Evolutionary conservation across 2,113 vertebrate genomes (phyloP).

Genomic region (Calyptommatus sinebrachiatus): DNA sequence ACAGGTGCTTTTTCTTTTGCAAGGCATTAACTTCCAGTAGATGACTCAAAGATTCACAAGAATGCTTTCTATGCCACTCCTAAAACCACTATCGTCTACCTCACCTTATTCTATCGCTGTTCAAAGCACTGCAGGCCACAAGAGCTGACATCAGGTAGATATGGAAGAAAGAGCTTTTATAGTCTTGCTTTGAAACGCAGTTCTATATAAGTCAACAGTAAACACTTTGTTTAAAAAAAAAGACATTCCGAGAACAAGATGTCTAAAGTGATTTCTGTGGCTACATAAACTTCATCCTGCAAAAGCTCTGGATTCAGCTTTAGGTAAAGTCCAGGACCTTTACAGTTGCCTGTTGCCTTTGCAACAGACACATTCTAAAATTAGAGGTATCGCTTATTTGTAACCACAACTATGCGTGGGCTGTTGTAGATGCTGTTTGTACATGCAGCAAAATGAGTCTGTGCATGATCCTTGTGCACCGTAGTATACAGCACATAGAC

Average conservation of each 20-base stretch:
- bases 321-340: background rate
- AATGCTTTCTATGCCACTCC: no score
- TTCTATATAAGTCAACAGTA: background rate
- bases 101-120: no score
- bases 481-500: background rate
- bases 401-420: background rate
- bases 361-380: background rate
- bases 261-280: background rate
- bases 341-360: background rate
- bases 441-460: background rate
- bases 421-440: background rate
- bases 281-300: background rate
- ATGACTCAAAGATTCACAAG: no score
- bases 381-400: background rate
- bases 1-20: no score
- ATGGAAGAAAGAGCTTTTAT: background rate
- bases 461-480: background rate
- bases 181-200: background rate
- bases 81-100: no score
- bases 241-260: background rate
- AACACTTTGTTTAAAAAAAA: no score
- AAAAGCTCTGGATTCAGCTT: background rate
- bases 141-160: no score
- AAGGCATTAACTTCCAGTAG: no score
- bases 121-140: no score